phyloP scores from a whole-genome alignment of 1,140 invertebrate species.

The Ptiloglossa arizonensis region DNA sequence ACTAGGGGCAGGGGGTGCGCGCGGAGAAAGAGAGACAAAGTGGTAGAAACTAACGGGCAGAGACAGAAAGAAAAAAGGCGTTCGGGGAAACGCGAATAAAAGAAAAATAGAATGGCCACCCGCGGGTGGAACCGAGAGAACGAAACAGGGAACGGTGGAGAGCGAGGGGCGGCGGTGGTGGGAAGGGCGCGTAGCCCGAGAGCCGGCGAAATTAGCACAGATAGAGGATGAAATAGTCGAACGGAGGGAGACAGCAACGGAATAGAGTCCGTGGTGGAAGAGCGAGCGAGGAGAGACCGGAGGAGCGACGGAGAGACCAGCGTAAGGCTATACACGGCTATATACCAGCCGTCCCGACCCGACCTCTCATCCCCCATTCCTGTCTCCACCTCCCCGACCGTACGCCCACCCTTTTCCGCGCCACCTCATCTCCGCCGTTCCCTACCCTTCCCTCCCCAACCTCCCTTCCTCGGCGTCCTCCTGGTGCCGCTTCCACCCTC shows the following conservation, averaged over 20 bases:
- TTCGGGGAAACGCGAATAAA: constrained; percentile 40
- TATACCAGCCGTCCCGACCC: constrained; percentile 64
- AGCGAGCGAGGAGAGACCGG: not conserved
- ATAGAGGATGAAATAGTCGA: constrained; percentile 42
- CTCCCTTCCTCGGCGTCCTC: constrained; percentile 28
- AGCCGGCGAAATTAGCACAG: constrained; percentile 36
- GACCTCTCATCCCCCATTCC: constrained; percentile 68
- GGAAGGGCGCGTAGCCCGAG: no score
- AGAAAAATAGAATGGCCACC: constrained; percentile 42
- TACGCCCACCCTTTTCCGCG: constrained; percentile 37
- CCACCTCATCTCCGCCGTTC: constrained; percentile 44
- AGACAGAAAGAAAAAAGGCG: constrained; percentile 41
- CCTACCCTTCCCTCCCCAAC: constrained; percentile 31
- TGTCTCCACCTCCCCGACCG: constrained; percentile 54
- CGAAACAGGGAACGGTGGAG: constrained; percentile 5
- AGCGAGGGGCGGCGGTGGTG: no score
- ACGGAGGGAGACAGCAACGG: not conserved
- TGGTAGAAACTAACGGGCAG: constrained; percentile 45
- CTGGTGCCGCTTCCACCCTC: constrained; percentile 55
- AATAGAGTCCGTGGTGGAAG: no score
- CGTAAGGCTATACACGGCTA: constrained; percentile 66
- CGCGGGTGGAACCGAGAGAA: not conserved
- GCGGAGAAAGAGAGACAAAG: constrained; percentile 16
- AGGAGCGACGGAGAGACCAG: constrained; percentile 21
- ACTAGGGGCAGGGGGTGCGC: no score